A percentile compares a stretch with the other conserved stretches of the same genome.
Conservation (phyloP, 2,797 vertebrate species). For the Stomatorhinus walkeri region DNA sequence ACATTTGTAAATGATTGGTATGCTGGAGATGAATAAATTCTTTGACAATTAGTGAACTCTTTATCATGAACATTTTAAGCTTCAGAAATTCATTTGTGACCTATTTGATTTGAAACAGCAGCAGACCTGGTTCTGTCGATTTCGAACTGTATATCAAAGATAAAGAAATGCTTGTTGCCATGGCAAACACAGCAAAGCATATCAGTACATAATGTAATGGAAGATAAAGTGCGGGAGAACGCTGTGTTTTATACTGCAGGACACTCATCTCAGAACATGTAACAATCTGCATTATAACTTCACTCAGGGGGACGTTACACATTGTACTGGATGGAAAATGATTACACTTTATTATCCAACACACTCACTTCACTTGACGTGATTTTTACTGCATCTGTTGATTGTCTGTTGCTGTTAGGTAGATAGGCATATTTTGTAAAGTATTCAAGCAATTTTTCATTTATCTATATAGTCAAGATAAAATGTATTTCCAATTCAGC, state of each 20-base stretch:
- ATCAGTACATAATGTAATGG: neutral
- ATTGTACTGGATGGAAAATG: neutral
- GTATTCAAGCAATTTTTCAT: neutral
- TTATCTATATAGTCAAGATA: neutral
- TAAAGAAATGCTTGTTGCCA: constrained; percentile 23
- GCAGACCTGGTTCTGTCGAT: constrained; percentile 11
- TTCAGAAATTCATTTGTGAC: neutral
- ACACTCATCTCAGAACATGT: neutral
- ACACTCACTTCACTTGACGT: neutral
- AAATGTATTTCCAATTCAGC: neutral
- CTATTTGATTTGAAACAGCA: neutral
- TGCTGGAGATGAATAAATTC: neutral
- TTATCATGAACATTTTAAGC: neutral
- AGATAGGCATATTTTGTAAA: neutral
- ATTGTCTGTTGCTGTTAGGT: neutral
- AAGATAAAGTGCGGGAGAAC: neutral
- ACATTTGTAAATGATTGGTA: neutral
- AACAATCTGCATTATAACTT: neutral
- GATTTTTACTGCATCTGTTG: neutral
- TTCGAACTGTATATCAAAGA: neutral
- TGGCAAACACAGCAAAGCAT: constrained; percentile 29
- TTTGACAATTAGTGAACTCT: neutral
- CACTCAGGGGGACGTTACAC: neutral
- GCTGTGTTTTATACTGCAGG: neutral
- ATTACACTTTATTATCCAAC: neutral